Evolutionary conservation across 2,888 invertebrate species (phyloP).

Genomic region (Allacma fusca): DNA sequence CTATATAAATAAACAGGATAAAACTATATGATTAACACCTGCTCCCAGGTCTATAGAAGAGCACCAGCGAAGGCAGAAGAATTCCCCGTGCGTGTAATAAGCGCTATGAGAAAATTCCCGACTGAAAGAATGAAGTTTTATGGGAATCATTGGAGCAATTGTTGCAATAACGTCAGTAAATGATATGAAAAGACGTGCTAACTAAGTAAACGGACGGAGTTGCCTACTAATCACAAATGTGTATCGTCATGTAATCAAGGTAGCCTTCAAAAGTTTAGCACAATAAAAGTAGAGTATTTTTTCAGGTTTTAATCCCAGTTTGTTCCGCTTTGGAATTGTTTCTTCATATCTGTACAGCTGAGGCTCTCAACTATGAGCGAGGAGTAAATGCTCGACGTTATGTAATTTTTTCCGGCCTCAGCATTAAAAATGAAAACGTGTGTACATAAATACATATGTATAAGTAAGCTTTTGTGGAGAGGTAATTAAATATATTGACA

Average conservation of each 20-base stretch:
- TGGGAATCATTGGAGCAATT: conserved; percentile 11
- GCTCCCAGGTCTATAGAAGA: background rate
- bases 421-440: no score
- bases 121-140: background rate
- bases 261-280: conserved; percentile 30
- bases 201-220: conserved; percentile 13
- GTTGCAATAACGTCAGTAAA: conserved; percentile 1
- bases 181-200: conserved; percentile 14
- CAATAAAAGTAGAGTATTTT: conserved; percentile 10
- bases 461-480: no score
- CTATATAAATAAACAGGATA: background rate
- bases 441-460: no score
- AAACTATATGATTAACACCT: conserved; percentile 1
- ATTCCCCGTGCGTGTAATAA: conserved; percentile 3
- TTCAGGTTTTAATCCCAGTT: background rate
- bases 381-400: no score
- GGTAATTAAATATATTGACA: no score
- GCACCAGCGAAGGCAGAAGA: background rate
- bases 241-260: conserved; percentile 2
- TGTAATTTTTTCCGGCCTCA: no score
- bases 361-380: no score
- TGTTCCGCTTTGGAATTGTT: background rate
- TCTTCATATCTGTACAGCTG: background rate
- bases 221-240: conserved; percentile 1
- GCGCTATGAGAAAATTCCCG: background rate